Evolutionary conservation across 2,113 vertebrate genomes (phyloP), one percentile per base, ranked within the genome.

Genomic region (Phylloscopus trochiloides): DNA sequence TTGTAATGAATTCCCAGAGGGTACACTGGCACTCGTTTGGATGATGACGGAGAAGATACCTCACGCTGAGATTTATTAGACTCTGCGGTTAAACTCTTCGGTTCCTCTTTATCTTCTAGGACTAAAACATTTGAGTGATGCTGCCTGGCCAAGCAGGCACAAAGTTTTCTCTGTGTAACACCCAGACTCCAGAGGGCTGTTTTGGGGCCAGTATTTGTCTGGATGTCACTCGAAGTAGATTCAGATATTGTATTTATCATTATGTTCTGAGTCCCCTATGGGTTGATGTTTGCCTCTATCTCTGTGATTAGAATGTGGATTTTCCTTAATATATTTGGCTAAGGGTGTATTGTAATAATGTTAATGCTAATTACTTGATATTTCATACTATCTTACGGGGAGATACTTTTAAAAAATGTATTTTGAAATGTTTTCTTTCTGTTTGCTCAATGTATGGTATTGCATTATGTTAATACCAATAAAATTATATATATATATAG

Each of bases 371-470:
- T 96, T 97, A 97, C 96, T 98, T 97, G 96, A 98, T 98, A 98
- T 98, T 98, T 98, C 98, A 96, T 98, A 98, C 97, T 98, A 98
- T 98, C 95, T 97, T 97, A 98, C n/a, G 97, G 97, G 98, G 90
- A 98, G 92, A 97, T 95, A 93, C 97, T 97, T 98, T 98, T 97
- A 98, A 98, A 96, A 96, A 97, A 97, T 98, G 98, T 98, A 98
- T 98, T 98, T 98, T 98, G 95, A 98, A 98, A 98, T 98, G 98
- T 98, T 98, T 98, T 95, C 97, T 98, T 98, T 97, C 97, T 98
- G 97, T 98, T 94, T 73, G 97, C 94, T 96, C 96, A 96, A 97
- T 98, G 98, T 98, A 97, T 97, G 97, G 97, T 98, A 98, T 98
- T 98, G 98, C 98, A 96, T 97, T 98, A 96, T 98, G 97, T 98